Percentiles rank a stretch among this genome's conserved stretches.
These are phyloP conservation scores for Onthophagus sagittarius DNA, from an alignment of 2,888 invertebrate species.

Conservation along the genomic window DNA sequence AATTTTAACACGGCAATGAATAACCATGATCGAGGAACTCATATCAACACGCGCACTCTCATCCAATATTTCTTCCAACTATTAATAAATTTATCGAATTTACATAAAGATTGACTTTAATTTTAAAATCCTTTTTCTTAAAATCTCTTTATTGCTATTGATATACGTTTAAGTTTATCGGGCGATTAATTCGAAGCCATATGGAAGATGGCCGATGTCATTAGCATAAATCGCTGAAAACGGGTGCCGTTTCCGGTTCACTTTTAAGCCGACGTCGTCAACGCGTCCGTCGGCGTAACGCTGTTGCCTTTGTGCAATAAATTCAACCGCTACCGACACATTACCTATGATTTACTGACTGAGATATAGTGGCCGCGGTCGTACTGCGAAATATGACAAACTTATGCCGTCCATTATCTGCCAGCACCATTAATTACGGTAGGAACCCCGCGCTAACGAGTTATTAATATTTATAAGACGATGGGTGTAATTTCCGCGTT, in stretches of 20 bases:
- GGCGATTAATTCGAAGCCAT: background rate
- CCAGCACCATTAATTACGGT: constrained; percentile 5
- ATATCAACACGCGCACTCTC: background rate
- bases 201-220: background rate
- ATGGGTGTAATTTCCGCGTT: constrained; percentile 10
- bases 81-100: background rate
- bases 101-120: background rate
- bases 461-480: constrained; percentile 12
- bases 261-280: constrained; percentile 2
- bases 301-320: constrained; percentile 4
- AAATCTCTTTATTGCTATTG: too few species aligned
- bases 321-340: constrained; percentile 11
- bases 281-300: background rate
- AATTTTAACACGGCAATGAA: background rate
- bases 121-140: too few species aligned
- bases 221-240: constrained; percentile 11
- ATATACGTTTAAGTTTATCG: background rate
- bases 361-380: constrained; percentile 1
- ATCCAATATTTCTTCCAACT: background rate
- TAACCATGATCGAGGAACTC: background rate
- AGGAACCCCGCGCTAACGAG: background rate
- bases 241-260: constrained; percentile 8
- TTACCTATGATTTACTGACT: constrained; percentile 10
- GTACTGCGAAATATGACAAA: constrained; percentile 6
- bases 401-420: constrained; percentile 9